Base-by-base conservation (phyloP, 2,888 invertebrate species). In the Venusia cambrica region DNA sequence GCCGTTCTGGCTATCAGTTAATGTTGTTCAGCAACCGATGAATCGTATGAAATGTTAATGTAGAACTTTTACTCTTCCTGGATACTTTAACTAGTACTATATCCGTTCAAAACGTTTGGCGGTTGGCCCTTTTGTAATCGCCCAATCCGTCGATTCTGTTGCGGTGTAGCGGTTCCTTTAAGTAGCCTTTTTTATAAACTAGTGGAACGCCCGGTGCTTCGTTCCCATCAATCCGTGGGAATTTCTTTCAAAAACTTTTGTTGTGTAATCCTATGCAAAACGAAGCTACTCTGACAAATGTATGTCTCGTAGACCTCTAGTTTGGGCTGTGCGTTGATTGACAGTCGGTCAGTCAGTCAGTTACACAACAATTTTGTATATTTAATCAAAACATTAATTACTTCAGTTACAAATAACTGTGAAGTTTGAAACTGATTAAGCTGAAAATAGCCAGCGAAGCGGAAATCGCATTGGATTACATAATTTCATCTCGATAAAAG, bases 81-180 rank as follows among this genome's bases (percentile, higher is more conserved):
- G 53, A 57, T 64, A 65, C 66, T 61, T 72, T 70, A 70, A 73
- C 69, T 68, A 72, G 59, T 53, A 50, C 51, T 59, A 61, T 60
- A 65, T 55, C 62, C 58, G 57, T 59, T 54, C 56, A 48, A 33
- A 48, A 53, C 60, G 52, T 54, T 43, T 41, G 51, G 26, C 53
- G 67, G 56, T 52, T 71, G 59, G 71, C 74, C 74, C 62, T 65
- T 74, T 73, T 57, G n/a, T n/a, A n/a, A n/a, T n/a, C 54, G 42
- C 73, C 73, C 73, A 30, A 37, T 45, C 43, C 42, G 48, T 33
- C 38, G 48, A 46, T 47, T 49, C 43, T 37, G 45, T 38, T 36
- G 45, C n/a, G n/a, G n/a, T n/a, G n/a, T n/a, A n/a, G n/a, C n/a
- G n/a, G n/a, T n/a, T n/a, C n/a, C n/a, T n/a, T n/a, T n/a, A n/a